These are phyloP conservation scores for Thryonomys swinderianus DNA, from an alignment of 2,113 vertebrate species.

Conservation along the genomic window DNA sequence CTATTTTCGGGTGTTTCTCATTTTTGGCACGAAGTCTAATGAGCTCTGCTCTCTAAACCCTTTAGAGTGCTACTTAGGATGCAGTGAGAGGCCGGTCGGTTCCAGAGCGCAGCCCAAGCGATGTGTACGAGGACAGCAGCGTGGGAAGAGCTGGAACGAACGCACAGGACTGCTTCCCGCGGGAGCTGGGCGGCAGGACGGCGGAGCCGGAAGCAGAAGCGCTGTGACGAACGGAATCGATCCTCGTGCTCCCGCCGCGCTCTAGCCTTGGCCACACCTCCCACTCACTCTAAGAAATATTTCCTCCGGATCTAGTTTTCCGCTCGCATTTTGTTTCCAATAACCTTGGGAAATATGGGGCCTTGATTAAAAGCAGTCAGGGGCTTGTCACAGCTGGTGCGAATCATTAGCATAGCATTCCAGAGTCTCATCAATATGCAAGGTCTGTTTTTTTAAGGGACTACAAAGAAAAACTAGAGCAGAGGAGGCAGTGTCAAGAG, in stretches of 20 bases:
- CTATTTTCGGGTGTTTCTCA: neutral
- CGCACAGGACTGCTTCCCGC: neutral
- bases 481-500: neutral
- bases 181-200: fast-evolving
- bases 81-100: neutral
- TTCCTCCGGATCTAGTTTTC: neutral
- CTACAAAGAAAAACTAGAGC: neutral
- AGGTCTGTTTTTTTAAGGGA: neutral
- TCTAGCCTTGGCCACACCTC: neutral
- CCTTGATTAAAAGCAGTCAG: neutral
- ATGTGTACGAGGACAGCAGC: fast-evolving
- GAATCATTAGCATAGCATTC: neutral
- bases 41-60: neutral
- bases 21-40: neutral
- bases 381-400: neutral
- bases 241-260: neutral
- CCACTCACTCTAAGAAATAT: neutral
- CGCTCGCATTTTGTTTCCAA: neutral
- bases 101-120: neutral
- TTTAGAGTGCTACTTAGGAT: neutral
- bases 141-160: neutral
- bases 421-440: neutral
- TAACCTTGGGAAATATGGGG: neutral
- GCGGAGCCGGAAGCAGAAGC: neutral
- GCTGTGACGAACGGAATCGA: no score